Conservation (phyloP, 2,888 invertebrate genomes). For the Drosophila colorata region DNA sequence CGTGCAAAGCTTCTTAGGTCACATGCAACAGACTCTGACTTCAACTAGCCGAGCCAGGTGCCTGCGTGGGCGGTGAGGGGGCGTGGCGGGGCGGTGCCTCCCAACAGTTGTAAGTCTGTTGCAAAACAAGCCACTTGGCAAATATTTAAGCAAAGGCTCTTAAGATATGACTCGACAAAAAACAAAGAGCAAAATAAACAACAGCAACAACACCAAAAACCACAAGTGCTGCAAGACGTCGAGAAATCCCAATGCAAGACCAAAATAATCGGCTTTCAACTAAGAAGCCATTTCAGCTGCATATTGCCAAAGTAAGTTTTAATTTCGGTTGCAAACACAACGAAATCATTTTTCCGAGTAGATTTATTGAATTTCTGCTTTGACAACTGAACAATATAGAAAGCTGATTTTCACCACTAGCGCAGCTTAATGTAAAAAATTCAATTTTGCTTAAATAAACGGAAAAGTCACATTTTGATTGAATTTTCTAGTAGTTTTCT, state of each 20-base stretch:
- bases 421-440: too few relatives aligned
- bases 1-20: slow-evolving; percentile 48
- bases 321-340: background rate
- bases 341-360: background rate
- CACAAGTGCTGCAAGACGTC: background rate
- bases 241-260: background rate
- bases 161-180: slow-evolving; percentile 9
- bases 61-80: too few relatives aligned
- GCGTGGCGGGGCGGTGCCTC: background rate
- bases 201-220: too few relatives aligned
- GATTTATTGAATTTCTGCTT: background rate
- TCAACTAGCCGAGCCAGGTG: slow-evolving; percentile 14
- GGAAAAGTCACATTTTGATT: too few relatives aligned
- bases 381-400: too few relatives aligned
- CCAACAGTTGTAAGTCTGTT: slow-evolving; percentile 12
- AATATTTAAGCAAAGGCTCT: slow-evolving; percentile 51
- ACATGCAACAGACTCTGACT: slow-evolving; percentile 28
- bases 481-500: too few relatives aligned
- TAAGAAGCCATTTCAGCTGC: slow-evolving; percentile 1
- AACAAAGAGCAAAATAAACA: background rate
- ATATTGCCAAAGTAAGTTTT: background rate
- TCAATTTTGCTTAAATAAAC: too few relatives aligned
- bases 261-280: slow-evolving; percentile 27
- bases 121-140: slow-evolving; percentile 73
- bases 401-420: too few relatives aligned